Evolutionary conservation across 2,888 invertebrate genomes (phyloP).

Genomic region (Odontocerum albicorne): DNA sequence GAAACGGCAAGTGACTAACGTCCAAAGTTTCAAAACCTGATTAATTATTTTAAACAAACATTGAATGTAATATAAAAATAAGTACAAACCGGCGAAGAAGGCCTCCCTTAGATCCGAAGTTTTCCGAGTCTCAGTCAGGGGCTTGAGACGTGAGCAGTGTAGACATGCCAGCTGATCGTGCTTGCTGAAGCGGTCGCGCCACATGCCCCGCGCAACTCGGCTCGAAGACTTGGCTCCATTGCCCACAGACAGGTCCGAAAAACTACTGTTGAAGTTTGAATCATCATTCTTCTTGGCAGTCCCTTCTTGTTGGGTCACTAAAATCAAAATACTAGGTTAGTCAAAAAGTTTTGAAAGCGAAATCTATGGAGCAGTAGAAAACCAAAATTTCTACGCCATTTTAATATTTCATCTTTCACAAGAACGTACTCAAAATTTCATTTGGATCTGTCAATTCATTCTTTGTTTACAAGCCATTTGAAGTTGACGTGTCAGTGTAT

Average conservation of each 20-base stretch:
- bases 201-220: conserved; percentile 21
- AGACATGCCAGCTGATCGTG: conserved; percentile 48
- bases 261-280: conserved; percentile 44
- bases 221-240: conserved; percentile 42
- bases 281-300: conserved; percentile 36
- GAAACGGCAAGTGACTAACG: no score
- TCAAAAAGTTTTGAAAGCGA: no score
- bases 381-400: no score
- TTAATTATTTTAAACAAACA: background rate
- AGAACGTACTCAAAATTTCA: no score
- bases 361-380: no score
- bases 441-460: no score
- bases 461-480: no score
- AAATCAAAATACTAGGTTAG: no score
- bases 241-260: conserved; percentile 49
- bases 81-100: conserved; percentile 49
- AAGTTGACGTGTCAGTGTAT: no score
- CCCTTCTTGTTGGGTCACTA: conserved; percentile 27
- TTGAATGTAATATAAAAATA: background rate
- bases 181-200: conserved; percentile 41
- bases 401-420: no score
- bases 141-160: conserved; percentile 49
- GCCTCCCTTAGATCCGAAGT: conserved; percentile 53
- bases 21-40: no score
- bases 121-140: conserved; percentile 43